Percentiles rank a stretch among this genome's conserved stretches.
Conservation (phyloP, 30 jellyfish, hydroid and myxozoan genomes). For the Cassiopea andromeda region DNA sequence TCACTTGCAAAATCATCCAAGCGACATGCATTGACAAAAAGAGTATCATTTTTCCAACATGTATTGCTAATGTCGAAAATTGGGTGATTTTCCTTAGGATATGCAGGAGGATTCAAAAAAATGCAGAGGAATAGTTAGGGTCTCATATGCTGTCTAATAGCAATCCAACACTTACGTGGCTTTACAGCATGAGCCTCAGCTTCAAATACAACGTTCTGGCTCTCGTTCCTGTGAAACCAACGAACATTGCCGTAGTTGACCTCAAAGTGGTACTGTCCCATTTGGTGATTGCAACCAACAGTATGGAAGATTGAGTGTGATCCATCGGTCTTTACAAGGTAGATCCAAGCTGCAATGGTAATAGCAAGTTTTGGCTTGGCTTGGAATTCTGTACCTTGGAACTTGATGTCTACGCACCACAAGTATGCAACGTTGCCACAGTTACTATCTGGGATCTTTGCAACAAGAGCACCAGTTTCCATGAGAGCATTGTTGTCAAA, state of each 20-base stretch:
- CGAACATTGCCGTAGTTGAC: constrained; percentile 90
- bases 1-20: too few species aligned
- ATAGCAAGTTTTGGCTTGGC: constrained; percentile 96
- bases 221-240: constrained; percentile 91
- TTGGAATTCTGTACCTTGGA: constrained; percentile 80
- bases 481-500: constrained; percentile 90
- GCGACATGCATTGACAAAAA: too few species aligned
- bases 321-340: constrained; percentile 79
- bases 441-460: constrained; percentile 85
- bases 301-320: constrained; percentile 93
- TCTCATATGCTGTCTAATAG: neutral
- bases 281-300: constrained; percentile 82
- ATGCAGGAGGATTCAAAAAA: too few species aligned
- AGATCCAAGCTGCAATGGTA: constrained; percentile 94
- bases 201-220: constrained; percentile 86
- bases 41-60: too few species aligned
- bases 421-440: constrained; percentile 97
- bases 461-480: constrained; percentile 84
- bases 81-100: too few species aligned
- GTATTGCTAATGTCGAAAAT: too few species aligned
- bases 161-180: constrained; percentile 71
- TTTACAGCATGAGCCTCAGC: constrained; percentile 92
- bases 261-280: constrained; percentile 94
- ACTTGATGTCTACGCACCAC: constrained; percentile 67
- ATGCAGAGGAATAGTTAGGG: too few species aligned